Base-by-base conservation (phyloP, 2,888 invertebrate species). In the Agrochola lychnidis region DNA sequence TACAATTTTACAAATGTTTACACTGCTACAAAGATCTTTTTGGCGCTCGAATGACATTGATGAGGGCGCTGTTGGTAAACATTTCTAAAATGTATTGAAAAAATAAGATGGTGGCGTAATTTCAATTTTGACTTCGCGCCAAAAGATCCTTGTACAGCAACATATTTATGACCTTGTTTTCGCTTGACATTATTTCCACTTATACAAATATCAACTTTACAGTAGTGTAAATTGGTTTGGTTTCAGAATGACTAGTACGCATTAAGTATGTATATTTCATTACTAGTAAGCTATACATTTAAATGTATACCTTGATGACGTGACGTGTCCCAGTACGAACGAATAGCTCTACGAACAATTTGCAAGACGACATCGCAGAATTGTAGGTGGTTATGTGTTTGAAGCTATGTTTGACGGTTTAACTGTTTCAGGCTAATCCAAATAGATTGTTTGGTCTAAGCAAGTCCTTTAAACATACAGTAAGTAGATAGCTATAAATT, bases 401-500 rank as follows among this genome's bases (percentile, higher is more conserved):
- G 45, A 48, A 73, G 40, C 57, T 73, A 40, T 19, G 19, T 75
- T 62, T 75, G 51, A 51, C 14, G n/a, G 19, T 14, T 30, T n/a
- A 19, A 19, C n/a, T 14, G 22, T 57, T 48, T 51, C 22, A 42
- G 22, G 14, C 70, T 36, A 14, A 77, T 70, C 45, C 45, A 79
- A 71, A 77, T 71, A 53, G 40, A 36, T 19, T 42, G 56, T 56
- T 63, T 45, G 30, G 30, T 51, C 14, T 62, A 30, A 40, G 53
- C 14, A 59, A 53, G 25, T 61, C 59, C 59, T 59, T 22, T 53
- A 36, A 14, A 51, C 61, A 45, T 68, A 68, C 51, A 45, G 19
- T 75, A 76, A 62, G 16, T 70, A 81, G 62, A 68, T 69, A 70
- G 64, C 48, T 56, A 78, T 70, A 66, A 69, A 83, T 66, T 79